phyloP scores from a whole-genome alignment of 2,797 vertebrate species.

The Tachyglossus aculeatus region DNA sequence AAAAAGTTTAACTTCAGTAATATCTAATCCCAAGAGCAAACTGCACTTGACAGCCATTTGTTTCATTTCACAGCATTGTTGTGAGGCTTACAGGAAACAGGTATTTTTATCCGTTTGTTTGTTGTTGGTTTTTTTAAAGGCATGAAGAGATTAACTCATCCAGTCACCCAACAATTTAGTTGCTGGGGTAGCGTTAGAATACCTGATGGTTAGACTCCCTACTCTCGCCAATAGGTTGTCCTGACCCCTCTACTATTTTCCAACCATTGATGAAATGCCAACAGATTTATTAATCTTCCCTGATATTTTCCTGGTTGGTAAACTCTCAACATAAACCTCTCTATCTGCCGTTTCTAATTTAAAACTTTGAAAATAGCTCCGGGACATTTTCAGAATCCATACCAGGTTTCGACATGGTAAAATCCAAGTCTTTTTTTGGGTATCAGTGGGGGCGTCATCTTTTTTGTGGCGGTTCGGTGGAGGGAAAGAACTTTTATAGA shows the following conservation, averaged over 20 bases:
- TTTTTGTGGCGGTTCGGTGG: slow-evolving; percentile 4
- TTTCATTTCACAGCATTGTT: not conserved
- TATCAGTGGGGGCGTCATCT: not conserved
- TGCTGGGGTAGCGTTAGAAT: too few species aligned
- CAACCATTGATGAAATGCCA: too few species aligned
- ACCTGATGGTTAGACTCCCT: too few species aligned
- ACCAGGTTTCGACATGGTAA: not conserved
- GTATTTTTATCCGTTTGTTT: slow-evolving; percentile 6
- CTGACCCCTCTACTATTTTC: not conserved
- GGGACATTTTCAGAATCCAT: not conserved
- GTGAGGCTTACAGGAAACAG: not conserved
- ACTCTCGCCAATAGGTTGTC: not conserved
- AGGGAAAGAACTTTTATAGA: slow-evolving; percentile 68
- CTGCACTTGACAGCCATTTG: not conserved
- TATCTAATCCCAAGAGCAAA: slow-evolving; percentile 8
- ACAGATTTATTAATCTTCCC: not conserved
- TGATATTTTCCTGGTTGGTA: not conserved
- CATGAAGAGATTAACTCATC: not conserved
- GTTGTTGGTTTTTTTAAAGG: not conserved
- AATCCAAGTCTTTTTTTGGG: not conserved
- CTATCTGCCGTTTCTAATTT: not conserved
- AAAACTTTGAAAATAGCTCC: not conserved
- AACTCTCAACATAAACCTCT: not conserved
- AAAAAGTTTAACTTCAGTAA: slow-evolving; percentile 41
- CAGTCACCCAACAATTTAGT: not conserved